Percentiles rank a stretch among this genome's conserved stretches.
phyloP scores from a whole-genome alignment of 2,113 vertebrate species.

The Puma concolor region DNA sequence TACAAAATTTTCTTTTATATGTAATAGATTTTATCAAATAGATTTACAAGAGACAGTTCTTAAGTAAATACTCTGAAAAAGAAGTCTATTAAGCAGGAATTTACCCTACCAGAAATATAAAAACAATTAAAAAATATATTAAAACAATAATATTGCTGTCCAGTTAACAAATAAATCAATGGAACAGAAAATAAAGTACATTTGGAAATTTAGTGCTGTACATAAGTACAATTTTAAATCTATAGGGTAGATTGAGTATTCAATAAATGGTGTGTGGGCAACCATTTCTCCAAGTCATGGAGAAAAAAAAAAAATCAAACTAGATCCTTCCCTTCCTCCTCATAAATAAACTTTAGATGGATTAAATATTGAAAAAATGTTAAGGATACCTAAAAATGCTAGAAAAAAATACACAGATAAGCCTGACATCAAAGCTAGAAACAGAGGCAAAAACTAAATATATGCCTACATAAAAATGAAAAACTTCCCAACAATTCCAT shows the following conservation, averaged over 20 bases:
- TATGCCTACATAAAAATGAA: neutral
- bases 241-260: neutral
- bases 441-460: neutral
- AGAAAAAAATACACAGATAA: conserved; percentile 5
- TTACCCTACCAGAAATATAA: neutral
- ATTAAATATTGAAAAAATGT: neutral
- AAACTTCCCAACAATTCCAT: neutral
- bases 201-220: neutral
- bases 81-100: neutral
- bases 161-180: conserved; percentile 15
- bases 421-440: neutral
- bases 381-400: neutral
- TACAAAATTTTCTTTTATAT: neutral
- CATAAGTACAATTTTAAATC: conserved; percentile 34
- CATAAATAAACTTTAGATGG: conserved; percentile 1
- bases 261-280: neutral
- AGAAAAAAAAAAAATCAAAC: neutral
- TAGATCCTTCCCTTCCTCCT: neutral
- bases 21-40: neutral
- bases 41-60: conserved; percentile 1
- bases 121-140: conserved; percentile 42
- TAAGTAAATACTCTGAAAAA: neutral
- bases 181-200: neutral
- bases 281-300: neutral
- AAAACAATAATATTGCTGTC: conserved; percentile 27